Conservation (phyloP, 2,888 invertebrate species). For the Plagodis dolabraria region DNA sequence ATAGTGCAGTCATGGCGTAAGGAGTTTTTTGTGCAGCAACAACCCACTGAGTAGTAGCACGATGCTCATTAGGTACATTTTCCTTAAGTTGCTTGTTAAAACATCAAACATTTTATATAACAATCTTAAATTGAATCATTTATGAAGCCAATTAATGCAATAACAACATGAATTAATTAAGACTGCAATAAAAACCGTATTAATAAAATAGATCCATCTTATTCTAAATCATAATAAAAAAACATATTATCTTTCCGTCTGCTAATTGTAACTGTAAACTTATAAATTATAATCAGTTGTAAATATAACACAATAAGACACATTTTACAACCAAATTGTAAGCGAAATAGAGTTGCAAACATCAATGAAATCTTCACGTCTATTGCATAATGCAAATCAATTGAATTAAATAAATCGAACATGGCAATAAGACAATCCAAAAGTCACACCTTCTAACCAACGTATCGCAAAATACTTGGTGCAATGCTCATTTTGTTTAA, state of each 20-base stretch:
- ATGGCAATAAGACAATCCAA: conserved; percentile 22
- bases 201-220: no score
- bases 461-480: background rate
- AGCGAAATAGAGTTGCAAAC: conserved; percentile 18
- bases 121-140: no score
- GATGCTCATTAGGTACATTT: no score
- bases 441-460: conserved; percentile 14
- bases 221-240: background rate
- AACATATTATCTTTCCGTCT: conserved; percentile 2
- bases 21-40: no score
- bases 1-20: no score
- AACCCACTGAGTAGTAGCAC: no score
- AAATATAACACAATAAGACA: background rate
- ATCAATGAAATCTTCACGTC: conserved; percentile 34
- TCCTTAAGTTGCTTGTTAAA: no score
- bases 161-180: no score
- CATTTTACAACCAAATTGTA: conserved; percentile 20
- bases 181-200: no score
- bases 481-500: conserved; percentile 13
- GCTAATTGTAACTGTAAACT: conserved; percentile 11
- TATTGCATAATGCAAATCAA: conserved; percentile 48
- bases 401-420: conserved; percentile 48
- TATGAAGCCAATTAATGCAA: no score
- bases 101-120: no score
- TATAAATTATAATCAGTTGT: background rate